Conservation (phyloP, 2,888 invertebrate genomes). For the Phengaris arion region DNA sequence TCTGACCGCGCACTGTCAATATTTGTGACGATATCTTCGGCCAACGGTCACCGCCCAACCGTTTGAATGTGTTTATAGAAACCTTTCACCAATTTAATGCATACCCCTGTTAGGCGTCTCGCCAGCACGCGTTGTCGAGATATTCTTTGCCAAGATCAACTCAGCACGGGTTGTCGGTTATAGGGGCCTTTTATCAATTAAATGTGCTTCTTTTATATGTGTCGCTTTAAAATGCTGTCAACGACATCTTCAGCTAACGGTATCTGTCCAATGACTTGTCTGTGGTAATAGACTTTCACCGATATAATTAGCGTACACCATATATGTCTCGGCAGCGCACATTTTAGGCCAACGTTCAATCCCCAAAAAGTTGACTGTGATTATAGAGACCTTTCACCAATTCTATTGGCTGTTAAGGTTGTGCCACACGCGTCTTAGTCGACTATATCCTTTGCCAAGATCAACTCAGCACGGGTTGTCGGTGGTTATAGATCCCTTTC, state of each 20-base stretch:
- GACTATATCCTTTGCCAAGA: not conserved
- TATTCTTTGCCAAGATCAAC: not conserved
- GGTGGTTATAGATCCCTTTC: not conserved
- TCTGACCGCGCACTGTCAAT: conserved; percentile 26
- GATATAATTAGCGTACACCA: not conserved
- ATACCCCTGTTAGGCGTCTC: not conserved
- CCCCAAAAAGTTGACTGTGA: too few relatives aligned
- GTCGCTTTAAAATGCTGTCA: not conserved
- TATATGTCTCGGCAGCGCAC: too few relatives aligned
- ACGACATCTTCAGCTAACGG: not conserved
- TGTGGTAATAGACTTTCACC: not conserved
- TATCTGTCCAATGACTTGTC: not conserved
- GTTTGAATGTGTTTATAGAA: not conserved
- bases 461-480: too few relatives aligned
- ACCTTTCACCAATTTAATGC: not conserved
- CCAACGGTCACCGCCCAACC: not conserved
- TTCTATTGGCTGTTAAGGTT: not conserved
- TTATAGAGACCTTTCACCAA: not conserved
- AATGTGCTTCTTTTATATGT: not conserved
- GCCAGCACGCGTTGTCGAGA: not conserved
- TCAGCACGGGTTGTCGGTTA: not conserved
- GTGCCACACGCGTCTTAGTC: not conserved
- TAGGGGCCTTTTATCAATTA: not conserved
- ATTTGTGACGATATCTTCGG: conserved; percentile 18
- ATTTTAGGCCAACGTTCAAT: too few relatives aligned